A percentile compares a stretch with the other conserved stretches of the same genome.
These are phyloP conservation scores for Albula glossodonta DNA, from an alignment of 2,113 vertebrate genomes.

Conservation along the genomic window DNA sequence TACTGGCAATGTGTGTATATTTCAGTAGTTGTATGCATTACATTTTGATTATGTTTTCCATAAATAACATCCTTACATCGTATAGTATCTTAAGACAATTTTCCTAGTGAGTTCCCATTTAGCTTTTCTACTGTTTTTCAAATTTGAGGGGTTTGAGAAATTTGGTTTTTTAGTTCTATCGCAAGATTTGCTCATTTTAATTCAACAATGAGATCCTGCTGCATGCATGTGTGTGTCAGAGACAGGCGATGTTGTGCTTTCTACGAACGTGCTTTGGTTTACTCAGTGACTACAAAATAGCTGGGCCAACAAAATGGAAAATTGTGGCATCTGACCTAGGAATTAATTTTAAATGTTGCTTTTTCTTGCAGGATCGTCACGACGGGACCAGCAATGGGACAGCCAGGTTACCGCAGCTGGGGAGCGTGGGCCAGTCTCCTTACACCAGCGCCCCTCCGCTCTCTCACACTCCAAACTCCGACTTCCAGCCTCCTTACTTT, in stretches of 20 bases:
- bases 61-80: neutral
- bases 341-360: constrained; percentile 24
- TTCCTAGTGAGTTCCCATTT: neutral
- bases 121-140: neutral
- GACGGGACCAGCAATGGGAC: constrained; percentile 96
- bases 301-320: neutral
- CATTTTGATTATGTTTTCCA: neutral
- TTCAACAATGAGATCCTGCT: neutral
- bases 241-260: neutral
- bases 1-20: neutral
- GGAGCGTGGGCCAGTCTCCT: constrained; percentile 92
- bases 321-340: neutral
- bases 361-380: constrained; percentile 83
- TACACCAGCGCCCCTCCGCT: constrained; percentile 94
- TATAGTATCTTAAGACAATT: neutral
- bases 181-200: neutral
- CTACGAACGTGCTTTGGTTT: neutral
- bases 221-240: neutral
- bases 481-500: constrained; percentile 94
- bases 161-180: neutral
- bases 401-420: constrained; percentile 92
- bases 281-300: constrained; percentile 8
- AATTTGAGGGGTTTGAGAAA: neutral
- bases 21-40: neutral
- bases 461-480: constrained; percentile 92